These are phyloP conservation scores for Agelas oroides DNA, from an alignment of 37 sponge, comb jelly and placozoan genomes.

Conservation along the genomic window DNA sequence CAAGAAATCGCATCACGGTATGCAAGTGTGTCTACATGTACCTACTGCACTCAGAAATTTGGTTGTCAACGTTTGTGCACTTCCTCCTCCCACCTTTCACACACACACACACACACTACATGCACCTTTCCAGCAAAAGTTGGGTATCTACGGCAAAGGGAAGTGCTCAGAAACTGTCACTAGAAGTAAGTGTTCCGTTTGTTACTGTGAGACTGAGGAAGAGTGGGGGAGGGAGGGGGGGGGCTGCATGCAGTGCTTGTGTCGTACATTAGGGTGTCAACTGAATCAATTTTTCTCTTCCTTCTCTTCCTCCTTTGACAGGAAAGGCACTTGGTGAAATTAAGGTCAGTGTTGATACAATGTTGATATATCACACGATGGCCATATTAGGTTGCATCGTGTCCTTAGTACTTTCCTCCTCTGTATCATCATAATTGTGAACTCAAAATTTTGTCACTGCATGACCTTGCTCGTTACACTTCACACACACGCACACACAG, in stretches of 20 bases:
- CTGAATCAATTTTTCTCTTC: not conserved
- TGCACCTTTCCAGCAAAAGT: slow-evolving; percentile 31
- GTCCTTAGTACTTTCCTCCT: no score
- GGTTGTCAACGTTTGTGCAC: no score
- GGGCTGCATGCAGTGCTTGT: slow-evolving; percentile 5
- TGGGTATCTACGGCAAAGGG: slow-evolving; percentile 15
- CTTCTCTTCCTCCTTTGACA: not conserved
- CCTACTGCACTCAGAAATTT: no score
- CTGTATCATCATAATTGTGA: no score
- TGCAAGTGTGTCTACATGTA: not conserved
- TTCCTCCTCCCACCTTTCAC: no score
- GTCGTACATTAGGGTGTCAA: not conserved
- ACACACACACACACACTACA: no score
- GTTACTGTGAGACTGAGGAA: no score
- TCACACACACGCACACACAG: not conserved
- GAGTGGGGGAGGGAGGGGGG: not conserved
- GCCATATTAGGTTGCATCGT: no score
- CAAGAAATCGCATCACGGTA: not conserved
- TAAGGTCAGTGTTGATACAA: not conserved
- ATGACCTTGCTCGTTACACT: no score
- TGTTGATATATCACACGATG: no score
- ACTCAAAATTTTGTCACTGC: no score
- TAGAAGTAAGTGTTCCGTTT: slow-evolving; percentile 6
- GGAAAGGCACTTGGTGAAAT: not conserved
- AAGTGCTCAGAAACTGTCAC: slow-evolving; percentile 40